phyloP scores from a whole-genome alignment of 2,113 vertebrate genomes.

The Micronycteris hirsuta region DNA sequence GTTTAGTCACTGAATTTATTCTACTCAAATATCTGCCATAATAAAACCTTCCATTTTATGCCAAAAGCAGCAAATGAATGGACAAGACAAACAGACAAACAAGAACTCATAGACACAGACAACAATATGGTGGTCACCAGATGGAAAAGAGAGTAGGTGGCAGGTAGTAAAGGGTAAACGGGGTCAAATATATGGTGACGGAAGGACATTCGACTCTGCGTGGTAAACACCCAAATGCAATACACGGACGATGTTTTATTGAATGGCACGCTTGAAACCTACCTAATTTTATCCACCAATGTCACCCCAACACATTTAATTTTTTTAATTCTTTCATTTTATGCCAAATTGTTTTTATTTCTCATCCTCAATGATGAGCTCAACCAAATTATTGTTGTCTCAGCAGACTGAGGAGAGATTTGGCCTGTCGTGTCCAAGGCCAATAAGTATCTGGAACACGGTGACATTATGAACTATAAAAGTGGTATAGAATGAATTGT shows the following conservation, averaged over 20 bases:
- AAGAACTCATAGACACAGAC: not conserved
- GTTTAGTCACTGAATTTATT: not conserved
- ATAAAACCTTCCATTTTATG: not conserved
- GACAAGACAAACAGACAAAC: not conserved
- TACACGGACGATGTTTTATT: not conserved
- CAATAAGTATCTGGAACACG: slow-evolving; percentile 61
- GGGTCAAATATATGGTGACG: not conserved
- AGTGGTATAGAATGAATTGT: not conserved
- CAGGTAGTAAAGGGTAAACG: not conserved
- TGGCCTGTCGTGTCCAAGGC: slow-evolving; percentile 44
- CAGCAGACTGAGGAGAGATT: slow-evolving; percentile 55
- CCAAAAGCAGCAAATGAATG: not conserved
- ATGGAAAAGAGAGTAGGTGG: not conserved
- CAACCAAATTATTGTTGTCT: slow-evolving; percentile 51
- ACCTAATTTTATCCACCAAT: not conserved
- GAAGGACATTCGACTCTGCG: not conserved
- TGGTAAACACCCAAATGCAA: not conserved
- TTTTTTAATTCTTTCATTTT: slow-evolving; percentile 36
- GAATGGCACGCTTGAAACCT: not conserved
- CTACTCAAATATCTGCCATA: not conserved
- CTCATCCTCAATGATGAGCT: slow-evolving; percentile 29
- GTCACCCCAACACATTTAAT: not conserved
- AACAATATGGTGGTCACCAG: not conserved
- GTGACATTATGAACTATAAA: slow-evolving; percentile 64
- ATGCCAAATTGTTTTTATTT: slow-evolving; percentile 44